A percentile compares a stretch with the other conserved stretches of the same genome.
Evolutionary conservation across 1,140 invertebrate species (phyloP).

Genomic region (Phortica variegata): DNA sequence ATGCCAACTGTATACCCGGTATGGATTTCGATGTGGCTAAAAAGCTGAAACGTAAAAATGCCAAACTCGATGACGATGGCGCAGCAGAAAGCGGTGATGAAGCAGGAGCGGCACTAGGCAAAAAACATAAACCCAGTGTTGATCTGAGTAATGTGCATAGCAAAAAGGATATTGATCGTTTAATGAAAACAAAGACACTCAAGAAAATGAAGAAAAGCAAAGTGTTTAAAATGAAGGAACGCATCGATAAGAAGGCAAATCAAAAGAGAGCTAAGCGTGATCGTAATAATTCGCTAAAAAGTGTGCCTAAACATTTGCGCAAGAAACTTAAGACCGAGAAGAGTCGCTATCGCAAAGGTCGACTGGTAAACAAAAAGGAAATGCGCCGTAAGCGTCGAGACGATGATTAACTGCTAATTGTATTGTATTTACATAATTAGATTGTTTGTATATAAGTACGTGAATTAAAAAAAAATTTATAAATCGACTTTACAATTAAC

Average conservation of each 20-base stretch:
- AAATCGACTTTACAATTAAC: too few relatives aligned
- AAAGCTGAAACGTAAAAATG: constrained; percentile 22
- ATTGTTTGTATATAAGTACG: too few relatives aligned
- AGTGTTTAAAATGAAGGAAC: constrained; percentile 71
- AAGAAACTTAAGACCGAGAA: constrained; percentile 36
- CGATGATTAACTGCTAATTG: constrained; percentile 20
- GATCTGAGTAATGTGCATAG: constrained; percentile 49
- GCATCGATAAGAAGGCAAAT: constrained; percentile 65
- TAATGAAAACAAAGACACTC: constrained; percentile 67
- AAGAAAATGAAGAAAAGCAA: constrained; percentile 72
- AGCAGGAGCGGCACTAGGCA: neutral
- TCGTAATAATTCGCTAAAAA: constrained; percentile 43
- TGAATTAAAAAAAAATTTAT: too few relatives aligned
- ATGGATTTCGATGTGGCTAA: constrained; percentile 60
- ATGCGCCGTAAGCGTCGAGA: constrained; percentile 32
- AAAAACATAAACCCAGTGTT: constrained; percentile 19
- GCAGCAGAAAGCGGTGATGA: neutral
- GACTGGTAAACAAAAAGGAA: constrained; percentile 36
- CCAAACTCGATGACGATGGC: constrained; percentile 9
- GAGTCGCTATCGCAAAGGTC: constrained; percentile 37
- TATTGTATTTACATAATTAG: constrained; percentile 8
- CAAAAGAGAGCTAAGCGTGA: constrained; percentile 61
- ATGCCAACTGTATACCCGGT: constrained; percentile 60
- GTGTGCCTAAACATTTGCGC: constrained; percentile 39
- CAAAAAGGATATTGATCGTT: constrained; percentile 67